Base-by-base conservation (phyloP, 2,888 invertebrate genomes). In the Lordiphosa fenestrarum region DNA sequence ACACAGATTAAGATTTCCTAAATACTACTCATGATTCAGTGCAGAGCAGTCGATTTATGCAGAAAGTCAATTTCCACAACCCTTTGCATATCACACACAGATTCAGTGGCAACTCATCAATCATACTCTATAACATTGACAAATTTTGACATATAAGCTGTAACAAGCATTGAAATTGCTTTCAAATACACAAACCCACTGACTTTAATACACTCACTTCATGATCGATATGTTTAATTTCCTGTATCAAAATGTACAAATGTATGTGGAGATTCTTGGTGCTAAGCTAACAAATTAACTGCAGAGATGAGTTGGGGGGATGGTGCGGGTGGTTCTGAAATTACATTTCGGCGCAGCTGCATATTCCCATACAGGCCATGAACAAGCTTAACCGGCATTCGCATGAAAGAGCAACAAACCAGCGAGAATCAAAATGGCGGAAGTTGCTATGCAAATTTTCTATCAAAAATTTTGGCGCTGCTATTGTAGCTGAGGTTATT, bases 341-440 rank as follows among this genome's bases (percentile, higher is more conserved):
- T 76, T 81, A 70, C 71, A 76, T 66, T 76, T 73, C 50, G 52
- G 54, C 19, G 25, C 25, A 25, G 25, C 25, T 25, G 25, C 25
- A 25, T 6, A 25, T 10, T 25, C 12, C 49, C 36, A 62, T 25
- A 57, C 33, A 52, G 47, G 49, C 65, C 71, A 71, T 61, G 56
- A 57, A 48, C 62, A 55, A 39, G 59, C 52, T 77, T 69, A 63
- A 69, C 82, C 65, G 78, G 39, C 53, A 59, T n/a, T 51, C 15
- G 49, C 53, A 37, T 42, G 53, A 38, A 62, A 33, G 36, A 58
- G 42, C 40, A 44, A 36, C 47, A 42, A 55, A 41, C 9, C 38
- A 49, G 13, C 44, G 44, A 40, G 10, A 56, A 39, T 40, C 42
- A 44, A 47, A 46, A 47, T 13, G 55, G 42, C 35, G 44, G 44